Conservation (phyloP, 2,797 vertebrate genomes). For the Valencia hispanica region DNA sequence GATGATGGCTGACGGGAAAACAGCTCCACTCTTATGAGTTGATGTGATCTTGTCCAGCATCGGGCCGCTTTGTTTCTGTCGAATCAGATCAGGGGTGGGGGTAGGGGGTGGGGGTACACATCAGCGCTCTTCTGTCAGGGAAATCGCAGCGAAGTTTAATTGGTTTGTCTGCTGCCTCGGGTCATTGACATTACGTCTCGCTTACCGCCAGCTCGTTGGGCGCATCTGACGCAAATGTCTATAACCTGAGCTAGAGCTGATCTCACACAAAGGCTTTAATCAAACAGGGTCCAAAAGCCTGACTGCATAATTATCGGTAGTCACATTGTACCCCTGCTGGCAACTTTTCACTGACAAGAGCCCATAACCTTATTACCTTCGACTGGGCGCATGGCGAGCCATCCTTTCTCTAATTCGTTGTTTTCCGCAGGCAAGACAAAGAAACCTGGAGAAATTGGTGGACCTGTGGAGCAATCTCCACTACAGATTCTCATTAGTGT, state of each 20-base stretch:
- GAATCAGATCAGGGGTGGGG: slow-evolving; percentile 31
- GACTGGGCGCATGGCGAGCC: neutral
- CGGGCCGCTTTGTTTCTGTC: slow-evolving; percentile 3
- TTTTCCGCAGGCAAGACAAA: slow-evolving; percentile 5
- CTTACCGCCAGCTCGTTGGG: slow-evolving; percentile 26
- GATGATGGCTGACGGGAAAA: slow-evolving; percentile 67
- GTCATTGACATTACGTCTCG: slow-evolving; percentile 31
- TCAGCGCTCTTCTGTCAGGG: slow-evolving; percentile 10
- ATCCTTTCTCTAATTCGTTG: neutral
- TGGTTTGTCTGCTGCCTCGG: slow-evolving; percentile 24
- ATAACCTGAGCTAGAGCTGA: slow-evolving; percentile 61
- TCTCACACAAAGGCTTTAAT: slow-evolving; percentile 40
- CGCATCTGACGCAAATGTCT: slow-evolving; percentile 37
- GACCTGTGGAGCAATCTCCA: slow-evolving; percentile 28
- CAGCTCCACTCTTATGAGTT: slow-evolving; percentile 5
- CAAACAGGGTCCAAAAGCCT: slow-evolving; percentile 3
- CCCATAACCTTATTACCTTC: slow-evolving; percentile 34
- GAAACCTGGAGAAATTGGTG: neutral
- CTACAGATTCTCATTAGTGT: slow-evolving; percentile 12
- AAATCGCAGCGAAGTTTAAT: slow-evolving; percentile 31
- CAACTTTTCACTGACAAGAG: slow-evolving; percentile 4
- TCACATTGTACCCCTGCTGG: slow-evolving; percentile 21
- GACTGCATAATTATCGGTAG: slow-evolving; percentile 20
- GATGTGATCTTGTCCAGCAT: slow-evolving; percentile 21
- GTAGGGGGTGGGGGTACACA: slow-evolving; percentile 16